Base-by-base conservation (phyloP, 2,888 invertebrate species). In the Tolmerus cingulatus region DNA sequence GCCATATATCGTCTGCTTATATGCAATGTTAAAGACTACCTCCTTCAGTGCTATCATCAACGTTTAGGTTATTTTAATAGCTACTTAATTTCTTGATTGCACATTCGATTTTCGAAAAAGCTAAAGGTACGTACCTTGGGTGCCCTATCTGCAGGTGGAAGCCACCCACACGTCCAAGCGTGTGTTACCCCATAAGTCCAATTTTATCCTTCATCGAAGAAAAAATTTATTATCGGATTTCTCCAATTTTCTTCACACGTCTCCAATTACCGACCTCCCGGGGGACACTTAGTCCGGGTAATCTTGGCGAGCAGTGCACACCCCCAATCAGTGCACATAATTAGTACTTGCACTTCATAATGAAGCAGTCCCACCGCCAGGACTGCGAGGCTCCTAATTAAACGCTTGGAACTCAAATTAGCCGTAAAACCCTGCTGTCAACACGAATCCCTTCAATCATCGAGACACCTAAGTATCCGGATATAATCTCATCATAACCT, bases 401-500 rank as follows among this genome's bases (percentile, higher is more conserved):
- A 82, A 30, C 85, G 23, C 85, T 74, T 74, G 43, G 19, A 74
- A 85, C 85, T 74, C 40, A 85, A 85, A 85, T 85, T 74, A 74
- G 74, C 85, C 74, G 46, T 74, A 46, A 85, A 85, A 74, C 74
- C 85, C 27, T 27, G 40, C 74, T 85, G 57, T 85, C 85, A 74
- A 85, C 55, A 23, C 27, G 46, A 85, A 85, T 85, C 85, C 74
- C 85, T 74, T 85, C 85, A 85, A 85, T 85, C 85, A 85, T 57
- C n/a, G 74, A 27, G 46, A 85, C 82, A 34, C 27, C n/a, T 74
- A 85, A 85, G 74, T 74, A 66, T 82, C 82, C 66, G 57, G 66
- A 57, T 37, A 82, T 82, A 57, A 82, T 82, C 82, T 66, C 82
- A 57, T 82, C 82, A 82, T 82, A 82, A 82, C 82, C 40, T 82